Base-by-base conservation (phyloP, 2,888 invertebrate genomes). In the Andrena praecox region DNA sequence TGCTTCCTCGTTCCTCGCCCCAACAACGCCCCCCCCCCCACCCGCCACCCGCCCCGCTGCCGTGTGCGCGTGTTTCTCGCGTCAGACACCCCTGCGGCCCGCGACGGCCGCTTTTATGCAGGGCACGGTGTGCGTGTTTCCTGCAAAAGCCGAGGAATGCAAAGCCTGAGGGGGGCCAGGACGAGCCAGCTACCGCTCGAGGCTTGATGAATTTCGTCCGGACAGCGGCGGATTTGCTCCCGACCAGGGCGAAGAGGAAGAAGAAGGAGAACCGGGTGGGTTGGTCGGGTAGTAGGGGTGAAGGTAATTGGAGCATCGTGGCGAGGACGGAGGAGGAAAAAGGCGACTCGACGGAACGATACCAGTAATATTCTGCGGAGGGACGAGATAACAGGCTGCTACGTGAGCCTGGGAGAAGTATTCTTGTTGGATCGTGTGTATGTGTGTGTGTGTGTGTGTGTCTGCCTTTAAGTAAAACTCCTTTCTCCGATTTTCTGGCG, bases 201-300 rank as follows among this genome's bases (percentile, higher is more conserved):
- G 83, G 77, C 77, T 82, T 86, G 86, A 86, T 87, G 86, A 86
- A 87, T 86, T 87, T 87, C 80, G 76, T 85, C 82, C 87, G 86
- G 86, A 80, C 85, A 85, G 76, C 84, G 78, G 79, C 71, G 86
- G 76, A 82, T 87, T 86, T 84, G 77, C 82, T 70, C 72, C 71
- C 72, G 33, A 68, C 20, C 42, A 42, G 42, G 42, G 16, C 48
- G 50, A 73, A 42, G 69, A 42, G 29, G 72, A 64, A 59, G 70
- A 54, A 48, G 77, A 59, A 54, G 50, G 29, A 24, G 48, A 33
- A 6, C 33, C 42, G 33, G 54, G 12, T 48, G 35, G 59, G 66
- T 33, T 29, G 60, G 62, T 20, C n/a, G 12, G 48, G 63, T 27
- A 59, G 56, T n/a, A 54, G 60, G 66, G 48, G 70, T 75, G 63